phyloP scores from a whole-genome alignment of 2,797 vertebrate species.

The Apogon hyalosoma region DNA sequence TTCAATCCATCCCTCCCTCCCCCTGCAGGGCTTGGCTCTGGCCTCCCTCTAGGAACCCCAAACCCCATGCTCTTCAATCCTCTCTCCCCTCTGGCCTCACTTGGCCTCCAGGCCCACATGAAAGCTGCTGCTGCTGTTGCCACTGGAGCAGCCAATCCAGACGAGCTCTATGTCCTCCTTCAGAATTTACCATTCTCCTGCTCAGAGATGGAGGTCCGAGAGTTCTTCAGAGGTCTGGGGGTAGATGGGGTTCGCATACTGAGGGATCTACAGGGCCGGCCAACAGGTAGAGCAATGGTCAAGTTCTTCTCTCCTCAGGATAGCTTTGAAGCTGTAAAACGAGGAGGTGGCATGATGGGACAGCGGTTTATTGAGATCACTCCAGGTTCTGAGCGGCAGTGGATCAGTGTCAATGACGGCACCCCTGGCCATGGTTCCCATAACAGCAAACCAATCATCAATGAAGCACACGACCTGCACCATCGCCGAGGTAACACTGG shows the following conservation, averaged over 20 bases:
- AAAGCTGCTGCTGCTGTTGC: conserved; percentile 87
- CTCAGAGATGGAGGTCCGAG: conserved; percentile 92
- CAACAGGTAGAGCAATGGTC: conserved; percentile 93
- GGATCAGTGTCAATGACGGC: conserved; percentile 83
- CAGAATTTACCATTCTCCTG: conserved; percentile 95
- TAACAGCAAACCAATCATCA: conserved; percentile 54
- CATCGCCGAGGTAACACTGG: conserved; percentile 71
- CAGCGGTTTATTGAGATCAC: conserved; percentile 95
- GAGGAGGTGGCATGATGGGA: conserved; percentile 95
- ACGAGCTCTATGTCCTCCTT: conserved; percentile 93
- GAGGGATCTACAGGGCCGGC: conserved; percentile 92
- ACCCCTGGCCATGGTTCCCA: conserved; percentile 29
- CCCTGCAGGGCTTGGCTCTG: conserved; percentile 89
- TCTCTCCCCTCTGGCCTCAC: conserved; percentile 87
- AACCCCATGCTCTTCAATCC: conserved; percentile 95
- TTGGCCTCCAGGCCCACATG: conserved; percentile 91
- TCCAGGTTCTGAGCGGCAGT: conserved; percentile 94
- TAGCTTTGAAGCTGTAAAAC: conserved; percentile 94
- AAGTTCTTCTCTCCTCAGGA: conserved; percentile 96
- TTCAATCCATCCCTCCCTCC: conserved; percentile 92
- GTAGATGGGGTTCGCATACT: conserved; percentile 91
- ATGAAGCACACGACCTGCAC: conserved; percentile 78
- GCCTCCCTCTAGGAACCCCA: conserved; percentile 89
- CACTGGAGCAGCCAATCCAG: conserved; percentile 82
- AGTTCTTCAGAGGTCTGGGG: conserved; percentile 94